Evolutionary conservation across 1,140 invertebrate genomes (phyloP).

Genomic region (Mercenaria mercenaria): DNA sequence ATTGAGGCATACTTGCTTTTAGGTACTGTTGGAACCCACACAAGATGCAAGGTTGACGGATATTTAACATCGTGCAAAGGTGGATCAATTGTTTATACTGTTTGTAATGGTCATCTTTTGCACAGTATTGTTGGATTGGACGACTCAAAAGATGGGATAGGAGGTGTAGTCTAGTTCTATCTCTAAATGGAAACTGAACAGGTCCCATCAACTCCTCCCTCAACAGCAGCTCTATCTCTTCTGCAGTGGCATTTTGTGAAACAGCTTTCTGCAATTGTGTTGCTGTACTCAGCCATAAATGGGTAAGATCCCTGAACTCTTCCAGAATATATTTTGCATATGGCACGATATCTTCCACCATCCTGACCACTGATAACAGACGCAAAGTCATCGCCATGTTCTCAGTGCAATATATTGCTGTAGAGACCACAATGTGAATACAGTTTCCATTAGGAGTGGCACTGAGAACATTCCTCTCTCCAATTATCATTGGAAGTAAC

Average conservation of each 20-base stretch:
- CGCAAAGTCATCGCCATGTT: not conserved
- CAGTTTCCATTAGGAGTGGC: conserved; percentile 2
- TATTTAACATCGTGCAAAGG: not conserved
- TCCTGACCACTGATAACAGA: not conserved
- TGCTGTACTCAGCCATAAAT: not conserved
- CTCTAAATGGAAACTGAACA: not conserved
- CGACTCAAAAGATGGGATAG: too few species aligned
- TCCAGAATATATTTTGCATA: not conserved
- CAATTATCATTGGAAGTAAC: not conserved
- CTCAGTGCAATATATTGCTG: not conserved
- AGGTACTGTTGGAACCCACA: not conserved
- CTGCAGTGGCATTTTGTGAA: not conserved
- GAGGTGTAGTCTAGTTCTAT: not conserved
- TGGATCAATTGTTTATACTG: not conserved
- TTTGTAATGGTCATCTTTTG: not conserved
- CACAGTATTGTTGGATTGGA: not conserved
- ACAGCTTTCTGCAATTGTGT: not conserved
- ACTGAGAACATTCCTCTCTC: not conserved
- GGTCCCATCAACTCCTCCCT: not conserved
- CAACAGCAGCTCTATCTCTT: not conserved
- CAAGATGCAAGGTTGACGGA: not conserved
- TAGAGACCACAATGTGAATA: not conserved
- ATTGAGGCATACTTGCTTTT: not conserved
- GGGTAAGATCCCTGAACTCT: not conserved
- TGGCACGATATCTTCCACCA: not conserved